These are phyloP conservation scores for Leptogaster cylindrica DNA, from an alignment of 2,888 invertebrate species.

Conservation along the genomic window DNA sequence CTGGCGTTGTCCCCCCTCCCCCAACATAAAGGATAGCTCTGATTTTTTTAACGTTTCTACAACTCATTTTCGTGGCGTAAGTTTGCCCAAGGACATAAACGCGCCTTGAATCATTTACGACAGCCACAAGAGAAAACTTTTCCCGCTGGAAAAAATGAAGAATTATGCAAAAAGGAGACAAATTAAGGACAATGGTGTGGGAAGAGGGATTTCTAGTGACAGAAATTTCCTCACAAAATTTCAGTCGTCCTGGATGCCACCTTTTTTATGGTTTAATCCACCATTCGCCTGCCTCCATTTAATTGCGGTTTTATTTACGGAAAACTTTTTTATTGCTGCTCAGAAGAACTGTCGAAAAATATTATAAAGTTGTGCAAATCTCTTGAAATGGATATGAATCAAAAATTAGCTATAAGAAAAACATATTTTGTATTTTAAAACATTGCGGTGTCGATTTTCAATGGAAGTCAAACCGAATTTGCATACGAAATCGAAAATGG, in stretches of 20 bases:
- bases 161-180: constrained; percentile 30
- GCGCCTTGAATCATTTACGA: constrained; percentile 21
- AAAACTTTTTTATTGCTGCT: constrained; percentile 17
- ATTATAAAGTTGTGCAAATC: no score
- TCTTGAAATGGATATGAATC: no score
- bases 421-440: no score
- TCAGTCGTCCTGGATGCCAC: constrained; percentile 20
- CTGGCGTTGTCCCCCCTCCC: neutral
- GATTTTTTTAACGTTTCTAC: constrained; percentile 22
- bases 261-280: constrained; percentile 28
- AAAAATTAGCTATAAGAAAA: no score
- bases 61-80: constrained; percentile 32
- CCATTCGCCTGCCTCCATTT: constrained; percentile 13
- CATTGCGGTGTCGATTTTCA: no score
- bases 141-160: constrained; percentile 9
- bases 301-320: constrained; percentile 36
- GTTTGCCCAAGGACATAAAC: constrained; percentile 23
- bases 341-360: no score
- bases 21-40: neutral
- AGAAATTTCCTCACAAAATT: neutral
- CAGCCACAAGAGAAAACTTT: neutral
- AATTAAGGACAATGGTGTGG: constrained; percentile 16
- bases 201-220: neutral
- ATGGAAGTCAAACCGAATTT: no score
- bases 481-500: no score